Evolutionary conservation across 2,888 invertebrate species (phyloP), one percentile per base, ranked within the genome.

Genomic region (Cerceris rybyensis): DNA sequence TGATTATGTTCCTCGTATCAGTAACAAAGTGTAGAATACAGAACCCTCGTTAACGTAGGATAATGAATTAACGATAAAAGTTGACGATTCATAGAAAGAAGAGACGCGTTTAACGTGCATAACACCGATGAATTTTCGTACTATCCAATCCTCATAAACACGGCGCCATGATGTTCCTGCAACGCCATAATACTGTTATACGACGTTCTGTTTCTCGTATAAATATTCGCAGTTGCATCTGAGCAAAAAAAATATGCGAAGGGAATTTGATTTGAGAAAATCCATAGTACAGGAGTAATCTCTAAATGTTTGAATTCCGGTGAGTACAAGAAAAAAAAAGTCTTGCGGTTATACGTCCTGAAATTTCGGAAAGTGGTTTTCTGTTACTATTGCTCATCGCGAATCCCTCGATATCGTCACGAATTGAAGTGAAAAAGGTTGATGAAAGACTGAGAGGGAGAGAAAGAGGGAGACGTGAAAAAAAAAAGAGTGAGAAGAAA

Each of bases 151-250:
- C 80, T 81, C 78, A 64, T 82, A 85, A 85, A 85, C 83, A 80
- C 78, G 76, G 59, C 80, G 85, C 84, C 85, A 83, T 85, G 81
- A 85, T 85, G 80, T 66, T 83, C 75, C 60, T 60, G 70, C 71
- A 82, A 84, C 82, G 86, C 84, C 85, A 85, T 85, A 80, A 82
- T 76, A 80, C 82, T 82, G 78, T 80, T 82, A 77, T 65, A 82
- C 82, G 85, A 85, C 78, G 64, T 85, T 82, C 68, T 70, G 73
- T 68, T 78, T 73, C 71, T 72, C 73, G 67, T 63, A 72, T 82
- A 84, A 87, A 84, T 82, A 76, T 78, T 83, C 72, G 70, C 72
- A 70, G 59, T 77, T 63, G 59, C 61, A 66, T 57, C 49, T 42
- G 52, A n/a, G 17, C 42, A 43, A 52, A 41, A 78, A 49, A 66